Percentiles rank a stretch among this genome's conserved stretches.
phyloP scores from a whole-genome alignment of 2,113 vertebrate species.

The Onychostruthus taczanowskii region DNA sequence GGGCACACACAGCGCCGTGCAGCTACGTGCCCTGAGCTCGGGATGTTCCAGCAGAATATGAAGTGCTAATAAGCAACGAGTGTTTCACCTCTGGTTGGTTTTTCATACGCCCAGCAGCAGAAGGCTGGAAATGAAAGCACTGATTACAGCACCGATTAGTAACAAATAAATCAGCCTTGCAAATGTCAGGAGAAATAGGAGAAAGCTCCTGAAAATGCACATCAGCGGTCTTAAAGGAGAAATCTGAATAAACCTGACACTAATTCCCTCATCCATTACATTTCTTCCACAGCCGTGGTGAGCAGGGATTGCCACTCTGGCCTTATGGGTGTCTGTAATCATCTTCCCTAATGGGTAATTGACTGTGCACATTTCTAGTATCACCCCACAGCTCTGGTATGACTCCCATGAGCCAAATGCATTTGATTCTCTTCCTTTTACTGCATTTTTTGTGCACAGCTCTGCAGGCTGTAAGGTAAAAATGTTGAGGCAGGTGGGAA shows the following conservation, averaged over 20 bases:
- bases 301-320: not conserved
- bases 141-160: not conserved
- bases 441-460: not conserved
- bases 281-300: not conserved
- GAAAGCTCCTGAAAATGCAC: not conserved
- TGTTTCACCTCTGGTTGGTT: not conserved
- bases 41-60: not conserved
- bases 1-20: accelerated
- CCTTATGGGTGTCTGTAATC: not conserved
- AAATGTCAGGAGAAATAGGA: not conserved
- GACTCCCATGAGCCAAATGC: not conserved
- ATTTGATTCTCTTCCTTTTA: not conserved
- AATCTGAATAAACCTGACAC: conserved; percentile 8
- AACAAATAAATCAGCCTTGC: not conserved
- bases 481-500: not conserved
- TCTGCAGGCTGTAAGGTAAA: not conserved
- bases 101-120: not conserved
- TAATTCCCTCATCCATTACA: not conserved
- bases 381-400: not conserved
- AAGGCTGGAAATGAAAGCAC: not conserved
- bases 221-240: not conserved
- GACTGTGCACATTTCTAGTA: not conserved
- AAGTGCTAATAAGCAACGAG: not conserved
- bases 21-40: accelerated
- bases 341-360: not conserved